Base-by-base conservation (phyloP, 2,888 invertebrate genomes). In the Pseudolycoriella hygida region DNA sequence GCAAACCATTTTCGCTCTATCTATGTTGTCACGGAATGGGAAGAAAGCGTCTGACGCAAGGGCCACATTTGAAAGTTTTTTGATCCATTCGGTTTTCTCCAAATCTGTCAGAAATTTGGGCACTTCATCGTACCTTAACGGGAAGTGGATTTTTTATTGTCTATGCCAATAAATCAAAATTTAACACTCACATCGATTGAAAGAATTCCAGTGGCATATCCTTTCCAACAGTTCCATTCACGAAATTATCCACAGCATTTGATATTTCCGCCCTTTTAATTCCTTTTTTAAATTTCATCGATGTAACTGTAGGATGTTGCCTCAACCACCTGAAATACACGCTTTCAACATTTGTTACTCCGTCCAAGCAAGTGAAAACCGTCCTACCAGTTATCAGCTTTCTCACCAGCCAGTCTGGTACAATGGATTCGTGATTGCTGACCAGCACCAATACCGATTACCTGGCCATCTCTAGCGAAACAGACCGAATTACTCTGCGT, bases 401-500 rank as follows among this genome's bases (percentile, higher is more conserved):
- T 98, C 58, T 92, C 89, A 40, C 94, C 96, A 47, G 97, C 97
- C 54, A 98, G 73, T 53, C 96, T 74, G 1, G 96, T 96, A 68
- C 97, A 98, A 66, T 98, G 97, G 58, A 98, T 96, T 51, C 97
- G 77, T 0, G 93, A 94, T 65, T 98, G 97, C 60, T 98, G 97
- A 0, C 97, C 97, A n/a, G 97, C 97, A 20, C 97, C 97, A 55
- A 94, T 94, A 15, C 97, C 97, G 55, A 96, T 79, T 12, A 89
- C 82, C 72, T 82, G 67, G 0, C 61, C 62, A 63, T 93, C 85
- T 54, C 80, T 80, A 0, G 96, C 94, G 57, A 84, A 97, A 60
- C 96, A 97, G 0, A 98, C 97, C 0, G 94, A 96, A 66, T 98
- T 98, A 55, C 96, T 96, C 66, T 98, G 97, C 0, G 97, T 94